Evolutionary conservation across 2,888 invertebrate genomes (phyloP), one percentile per base, ranked within the genome.

Genomic region (Pelosia muscerda): DNA sequence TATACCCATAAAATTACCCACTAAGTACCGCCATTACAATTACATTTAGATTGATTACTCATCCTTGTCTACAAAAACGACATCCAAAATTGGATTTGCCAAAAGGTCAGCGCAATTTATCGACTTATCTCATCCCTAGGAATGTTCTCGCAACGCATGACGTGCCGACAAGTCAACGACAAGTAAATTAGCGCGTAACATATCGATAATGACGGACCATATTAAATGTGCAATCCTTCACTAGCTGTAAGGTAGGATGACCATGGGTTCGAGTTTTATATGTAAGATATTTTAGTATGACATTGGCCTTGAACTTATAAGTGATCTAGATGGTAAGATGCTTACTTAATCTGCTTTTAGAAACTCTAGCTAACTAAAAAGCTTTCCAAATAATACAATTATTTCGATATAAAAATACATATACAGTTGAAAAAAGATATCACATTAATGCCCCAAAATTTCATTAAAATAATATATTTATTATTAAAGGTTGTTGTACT

Each of bases 151-250:
- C 64, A 71, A 75, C 73, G 63, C 34, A 23, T 23, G 81, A 70
- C 73, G 73, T 71, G 76, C 72, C 77, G 81, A 73, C 81, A 74
- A 74, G 62, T 54, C 72, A 75, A 66, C 72, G 79, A 86, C 88
- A 86, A 86, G 86, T 86, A 89, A 92, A 92, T 92, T 89, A 91
- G 90, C 88, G 92, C 92, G 91, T 92, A 87, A 90, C 90, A 87
- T 86, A 93, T 93, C 88, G 88, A 87, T 93, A 93, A 93, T 92
- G 84, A 90, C 85, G 83, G 84, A 86, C 88, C 86, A 88, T 81
- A 86, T 86, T 86, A 86, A 88, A 86, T 84, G 79, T 80, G 79
- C 85, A 79, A 83, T 84, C 83, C 81, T 78, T 83, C 84, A 84
- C 83, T 81, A 82, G 76, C 66, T 62, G 13, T 13, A 54, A 38